A percentile compares a stretch with the other conserved stretches of the same genome.
phyloP scores from a whole-genome alignment of 2,113 vertebrate genomes.

The Ictidomys tridecemlineatus region DNA sequence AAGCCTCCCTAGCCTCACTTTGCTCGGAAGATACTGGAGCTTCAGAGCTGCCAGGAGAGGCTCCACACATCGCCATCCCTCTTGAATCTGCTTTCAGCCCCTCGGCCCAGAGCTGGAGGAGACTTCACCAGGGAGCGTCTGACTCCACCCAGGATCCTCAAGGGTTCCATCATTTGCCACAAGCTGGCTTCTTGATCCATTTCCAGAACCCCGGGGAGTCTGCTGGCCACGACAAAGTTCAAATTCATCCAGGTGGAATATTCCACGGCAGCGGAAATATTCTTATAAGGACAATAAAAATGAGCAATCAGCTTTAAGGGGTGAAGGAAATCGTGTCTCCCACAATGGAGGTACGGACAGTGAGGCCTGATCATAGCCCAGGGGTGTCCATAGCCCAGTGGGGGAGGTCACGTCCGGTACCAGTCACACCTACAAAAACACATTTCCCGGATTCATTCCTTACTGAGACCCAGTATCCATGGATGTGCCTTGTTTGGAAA shows the following conservation, averaged over 20 bases:
- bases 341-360: fast-evolving
- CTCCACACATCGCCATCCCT: background rate
- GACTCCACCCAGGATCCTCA: background rate
- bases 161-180: background rate
- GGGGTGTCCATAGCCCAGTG: background rate
- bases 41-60: background rate
- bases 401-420: background rate
- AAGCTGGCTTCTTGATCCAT: slow-evolving; percentile 33
- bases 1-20: background rate
- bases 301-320: slow-evolving; percentile 24
- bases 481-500: background rate
- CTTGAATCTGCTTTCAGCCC: background rate
- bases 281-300: slow-evolving; percentile 54
- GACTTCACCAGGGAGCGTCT: background rate
- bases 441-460: background rate
- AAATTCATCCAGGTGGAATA: slow-evolving; percentile 63
- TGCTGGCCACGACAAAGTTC: slow-evolving; percentile 57
- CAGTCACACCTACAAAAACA: background rate
- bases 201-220: slow-evolving; percentile 25
- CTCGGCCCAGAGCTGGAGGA: background rate
- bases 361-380: fast-evolving
- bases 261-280: background rate
- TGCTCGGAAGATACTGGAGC: fast-evolving
- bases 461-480: background rate
- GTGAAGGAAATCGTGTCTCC: background rate